phyloP scores from a whole-genome alignment of 1,140 invertebrate genomes.

The Drosophila baimaii region DNA sequence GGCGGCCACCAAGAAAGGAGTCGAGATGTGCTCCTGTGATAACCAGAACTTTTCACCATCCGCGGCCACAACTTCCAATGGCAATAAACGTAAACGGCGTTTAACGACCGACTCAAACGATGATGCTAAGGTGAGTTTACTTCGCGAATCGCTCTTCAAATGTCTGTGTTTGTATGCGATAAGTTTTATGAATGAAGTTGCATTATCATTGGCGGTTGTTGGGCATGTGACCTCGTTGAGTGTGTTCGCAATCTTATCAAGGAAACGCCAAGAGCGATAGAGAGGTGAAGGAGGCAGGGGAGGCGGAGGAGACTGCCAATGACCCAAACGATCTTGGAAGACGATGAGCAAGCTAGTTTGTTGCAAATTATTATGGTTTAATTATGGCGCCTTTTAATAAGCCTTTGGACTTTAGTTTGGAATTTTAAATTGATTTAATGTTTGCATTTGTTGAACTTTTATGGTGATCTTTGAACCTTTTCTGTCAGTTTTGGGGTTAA shows the following conservation, averaged over 20 bases:
- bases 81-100: conserved; percentile 69
- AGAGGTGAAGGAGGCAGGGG: background rate
- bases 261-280: conserved; percentile 33
- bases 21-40: conserved; percentile 58
- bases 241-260: conserved; percentile 62
- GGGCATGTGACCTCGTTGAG: conserved; percentile 34
- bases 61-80: conserved; percentile 30
- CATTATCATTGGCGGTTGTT: conserved; percentile 19
- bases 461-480: background rate
- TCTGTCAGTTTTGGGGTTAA: too few species aligned
- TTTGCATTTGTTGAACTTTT: background rate
- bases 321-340: conserved; percentile 45
- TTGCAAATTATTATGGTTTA: conserved; percentile 8
- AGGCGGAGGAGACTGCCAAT: conserved; percentile 16
- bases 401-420: background rate
- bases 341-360: conserved; percentile 11
- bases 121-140: conserved; percentile 58
- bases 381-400: background rate
- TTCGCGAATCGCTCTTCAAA: background rate
- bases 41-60: conserved; percentile 46
- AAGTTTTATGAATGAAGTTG: conserved; percentile 57
- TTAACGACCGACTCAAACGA: conserved; percentile 52
- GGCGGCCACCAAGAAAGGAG: conserved; percentile 6
- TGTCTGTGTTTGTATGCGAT: conserved; percentile 13
- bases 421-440: conserved; percentile 27